Evolutionary conservation across 2,888 invertebrate species (phyloP), one percentile per base, ranked within the genome.

Genomic region (Hoplodrina ambigua): DNA sequence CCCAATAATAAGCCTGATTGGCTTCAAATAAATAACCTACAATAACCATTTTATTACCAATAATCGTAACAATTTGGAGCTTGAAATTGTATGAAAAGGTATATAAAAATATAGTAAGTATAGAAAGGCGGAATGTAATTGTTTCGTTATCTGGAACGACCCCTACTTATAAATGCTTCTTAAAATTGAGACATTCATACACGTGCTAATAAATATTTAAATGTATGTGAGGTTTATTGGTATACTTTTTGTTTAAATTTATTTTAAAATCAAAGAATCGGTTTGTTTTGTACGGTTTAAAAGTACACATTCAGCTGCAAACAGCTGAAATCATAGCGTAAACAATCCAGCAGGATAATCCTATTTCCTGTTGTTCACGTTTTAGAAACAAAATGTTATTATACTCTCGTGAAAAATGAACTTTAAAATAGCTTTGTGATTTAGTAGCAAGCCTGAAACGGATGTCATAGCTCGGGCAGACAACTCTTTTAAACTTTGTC

Each of bases 321-420:
- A 49, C 19, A 30, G 44, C 55, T 41, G n/a, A 69, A 76, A 17
- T 15, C n/a, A 25, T 56, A 17, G 30, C 46, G 69, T 62, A 62
- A 60, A 74, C 46, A 73, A 73, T 59, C n/a, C 56, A 46, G 44
- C 25, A 53, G 49, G n/a, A 64, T 70, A 69, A 60, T 69, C 41
- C 30, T 50, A 61, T 71, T 73, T 74, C 49, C 67, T 62, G 61
- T 69, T 71, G 30, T 58, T 53, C 44, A 33, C 30, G 2, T 59
- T 72, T 60, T 33, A 25, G 50, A 64, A 61, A 25, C 20, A 10
- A 55, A 54, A 72, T 25, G 0, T 10, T 17, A 37, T 55, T n/a
- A 53, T 20, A 49, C 67, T 78, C 46, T 63, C 0, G 41, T 56
- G 30, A 50, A 46, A 70, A 61, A 50, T 67, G 0, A 25, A 50